These are phyloP conservation scores for Pristionchus arcanus DNA, from an alignment of 2,888 invertebrate genomes.

Conservation along the genomic window DNA sequence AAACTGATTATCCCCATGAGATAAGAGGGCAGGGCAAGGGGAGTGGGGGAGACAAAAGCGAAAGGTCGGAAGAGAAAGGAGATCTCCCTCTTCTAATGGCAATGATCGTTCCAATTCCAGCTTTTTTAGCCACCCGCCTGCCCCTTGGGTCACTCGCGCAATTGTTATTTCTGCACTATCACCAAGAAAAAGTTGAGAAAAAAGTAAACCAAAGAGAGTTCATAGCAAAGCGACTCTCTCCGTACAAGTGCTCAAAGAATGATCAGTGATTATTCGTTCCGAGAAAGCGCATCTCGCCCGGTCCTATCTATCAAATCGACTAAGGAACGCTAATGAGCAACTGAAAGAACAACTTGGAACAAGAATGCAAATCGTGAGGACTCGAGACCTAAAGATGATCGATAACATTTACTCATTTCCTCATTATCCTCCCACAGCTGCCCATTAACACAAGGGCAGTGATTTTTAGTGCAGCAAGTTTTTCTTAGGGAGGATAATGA, in stretches of 20 bases:
- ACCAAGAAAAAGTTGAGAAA: neutral
- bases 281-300: too few species aligned
- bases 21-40: neutral
- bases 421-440: neutral
- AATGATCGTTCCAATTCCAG: conserved; percentile 20
- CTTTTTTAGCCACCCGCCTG: conserved; percentile 3
- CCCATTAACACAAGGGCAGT: neutral
- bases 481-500: neutral
- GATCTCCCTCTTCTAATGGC: neutral
- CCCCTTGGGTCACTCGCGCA: neutral
- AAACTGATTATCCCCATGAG: conserved; percentile 25
- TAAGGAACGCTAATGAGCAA: neutral
- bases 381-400: neutral
- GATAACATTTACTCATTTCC: neutral
- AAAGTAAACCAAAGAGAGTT: too few species aligned
- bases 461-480: conserved; percentile 45
- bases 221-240: too few species aligned
- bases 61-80: conserved; percentile 28
- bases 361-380: neutral
- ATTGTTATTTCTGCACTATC: neutral
- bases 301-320: too few species aligned
- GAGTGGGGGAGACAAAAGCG: conserved; percentile 1
- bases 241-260: too few species aligned
- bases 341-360: too few species aligned
- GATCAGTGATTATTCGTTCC: too few species aligned